phyloP scores from a whole-genome alignment of 2,797 vertebrate genomes.

The Hemibagrus guttatus region DNA sequence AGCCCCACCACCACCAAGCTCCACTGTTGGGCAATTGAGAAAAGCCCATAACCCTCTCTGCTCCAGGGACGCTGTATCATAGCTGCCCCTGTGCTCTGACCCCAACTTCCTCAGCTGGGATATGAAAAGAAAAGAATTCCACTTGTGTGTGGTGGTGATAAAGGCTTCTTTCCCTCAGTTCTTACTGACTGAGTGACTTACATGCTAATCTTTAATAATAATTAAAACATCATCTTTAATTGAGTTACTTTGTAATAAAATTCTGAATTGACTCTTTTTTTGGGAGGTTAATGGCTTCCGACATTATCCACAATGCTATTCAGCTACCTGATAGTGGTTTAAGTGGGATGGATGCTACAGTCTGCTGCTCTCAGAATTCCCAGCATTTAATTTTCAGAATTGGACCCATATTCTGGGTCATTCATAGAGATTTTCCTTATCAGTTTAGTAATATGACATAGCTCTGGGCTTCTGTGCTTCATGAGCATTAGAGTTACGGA shows the following conservation, averaged over 20 bases:
- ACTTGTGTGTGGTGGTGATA: no score
- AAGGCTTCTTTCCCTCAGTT: no score
- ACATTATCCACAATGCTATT: not conserved
- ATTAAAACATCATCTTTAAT: not conserved
- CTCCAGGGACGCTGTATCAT: no score
- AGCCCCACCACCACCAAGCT: no score
- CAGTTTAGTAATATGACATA: not conserved
- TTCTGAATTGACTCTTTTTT: not conserved
- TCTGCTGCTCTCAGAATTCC: not conserved
- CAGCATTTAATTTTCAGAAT: not conserved
- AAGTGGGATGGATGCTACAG: not conserved
- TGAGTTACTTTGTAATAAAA: not conserved
- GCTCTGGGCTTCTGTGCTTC: not conserved
- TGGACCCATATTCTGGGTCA: not conserved
- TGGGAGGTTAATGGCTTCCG: not conserved
- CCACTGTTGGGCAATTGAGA: no score
- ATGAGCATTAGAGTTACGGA: not conserved
- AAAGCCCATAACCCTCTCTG: no score
- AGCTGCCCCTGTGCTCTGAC: no score
- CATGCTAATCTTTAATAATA: not conserved
- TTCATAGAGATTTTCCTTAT: not conserved
- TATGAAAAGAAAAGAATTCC: no score
- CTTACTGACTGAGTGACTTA: not conserved
- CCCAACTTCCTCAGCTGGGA: no score
- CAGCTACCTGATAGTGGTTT: not conserved